Evolutionary conservation across 2,113 vertebrate genomes (phyloP).

Genomic region (Psephotus haematonotus): DNA sequence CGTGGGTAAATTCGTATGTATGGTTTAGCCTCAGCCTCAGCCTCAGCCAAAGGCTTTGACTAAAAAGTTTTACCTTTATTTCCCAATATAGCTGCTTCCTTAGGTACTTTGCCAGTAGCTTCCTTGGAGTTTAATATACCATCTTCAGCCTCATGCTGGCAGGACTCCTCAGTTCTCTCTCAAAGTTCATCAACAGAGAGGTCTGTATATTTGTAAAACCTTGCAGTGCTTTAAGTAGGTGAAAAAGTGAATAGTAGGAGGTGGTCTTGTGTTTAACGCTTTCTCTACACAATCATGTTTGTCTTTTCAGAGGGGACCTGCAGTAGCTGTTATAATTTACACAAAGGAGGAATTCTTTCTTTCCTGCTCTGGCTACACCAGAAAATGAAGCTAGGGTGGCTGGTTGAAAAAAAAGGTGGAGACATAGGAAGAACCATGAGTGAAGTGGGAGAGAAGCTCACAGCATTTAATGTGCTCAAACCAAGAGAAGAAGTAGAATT

Average conservation of each 20-base stretch:
- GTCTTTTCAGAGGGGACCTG: background rate
- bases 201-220: background rate
- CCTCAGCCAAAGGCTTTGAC: background rate
- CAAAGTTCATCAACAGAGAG: background rate
- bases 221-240: background rate
- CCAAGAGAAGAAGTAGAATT: background rate
- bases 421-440: background rate
- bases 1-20: background rate
- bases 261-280: background rate
- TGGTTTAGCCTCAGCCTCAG: background rate
- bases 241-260: background rate
- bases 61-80: background rate
- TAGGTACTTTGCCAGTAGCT: background rate
- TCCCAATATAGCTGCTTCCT: background rate
- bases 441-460: background rate
- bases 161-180: background rate
- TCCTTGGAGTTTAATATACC: background rate
- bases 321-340: background rate
- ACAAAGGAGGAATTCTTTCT: background rate
- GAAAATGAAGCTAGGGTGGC: background rate
- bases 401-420: background rate
- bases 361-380: background rate
- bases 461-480: background rate
- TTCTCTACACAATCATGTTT: background rate
- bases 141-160: background rate